Evolutionary conservation across 1,140 invertebrate species (phyloP).

Genomic region (Leptonema lineaticorne): DNA sequence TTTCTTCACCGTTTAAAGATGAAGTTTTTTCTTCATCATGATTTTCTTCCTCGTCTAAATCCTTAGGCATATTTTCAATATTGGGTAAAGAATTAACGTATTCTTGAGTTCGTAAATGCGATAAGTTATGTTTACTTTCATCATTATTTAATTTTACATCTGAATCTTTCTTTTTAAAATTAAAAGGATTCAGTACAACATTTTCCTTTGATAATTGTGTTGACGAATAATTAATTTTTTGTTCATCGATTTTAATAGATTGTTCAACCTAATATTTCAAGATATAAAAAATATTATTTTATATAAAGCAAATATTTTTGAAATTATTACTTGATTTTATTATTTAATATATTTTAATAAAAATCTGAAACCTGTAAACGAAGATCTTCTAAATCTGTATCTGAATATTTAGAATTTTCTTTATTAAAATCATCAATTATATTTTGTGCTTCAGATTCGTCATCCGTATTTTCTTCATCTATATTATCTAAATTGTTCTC

Average conservation of each 20-base stretch:
- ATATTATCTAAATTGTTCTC: slow-evolving; percentile 44
- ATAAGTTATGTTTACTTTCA: slow-evolving; percentile 3
- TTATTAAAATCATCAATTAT: slow-evolving; percentile 41
- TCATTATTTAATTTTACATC: slow-evolving; percentile 11
- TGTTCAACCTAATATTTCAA: slow-evolving; percentile 46
- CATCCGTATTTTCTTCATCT: slow-evolving; percentile 45
- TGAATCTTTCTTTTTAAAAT: slow-evolving; percentile 1
- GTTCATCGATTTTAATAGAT: slow-evolving; percentile 50
- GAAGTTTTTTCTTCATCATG: neutral
- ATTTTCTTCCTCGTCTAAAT: slow-evolving; percentile 26
- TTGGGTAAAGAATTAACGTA: slow-evolving; percentile 28
- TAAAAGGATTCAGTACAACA: neutral
- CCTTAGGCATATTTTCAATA: slow-evolving; percentile 6
- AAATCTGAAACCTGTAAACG: slow-evolving; percentile 49
- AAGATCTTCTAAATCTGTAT: slow-evolving; percentile 56
- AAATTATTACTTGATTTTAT: too few relatives aligned
- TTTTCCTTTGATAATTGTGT: neutral
- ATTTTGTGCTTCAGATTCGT: slow-evolving; percentile 40
- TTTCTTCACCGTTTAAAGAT: too few relatives aligned
- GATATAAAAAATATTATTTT: neutral
- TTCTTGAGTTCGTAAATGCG: slow-evolving; percentile 26
- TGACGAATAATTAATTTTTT: slow-evolving; percentile 18
- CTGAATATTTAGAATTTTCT: slow-evolving; percentile 42
- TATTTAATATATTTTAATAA: slow-evolving; percentile 23
- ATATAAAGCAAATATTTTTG: too few relatives aligned